A percentile compares a stretch with the other conserved stretches of the same genome.
phyloP scores from a whole-genome alignment of 2,888 invertebrate species.

The Slavum lentiscoides region DNA sequence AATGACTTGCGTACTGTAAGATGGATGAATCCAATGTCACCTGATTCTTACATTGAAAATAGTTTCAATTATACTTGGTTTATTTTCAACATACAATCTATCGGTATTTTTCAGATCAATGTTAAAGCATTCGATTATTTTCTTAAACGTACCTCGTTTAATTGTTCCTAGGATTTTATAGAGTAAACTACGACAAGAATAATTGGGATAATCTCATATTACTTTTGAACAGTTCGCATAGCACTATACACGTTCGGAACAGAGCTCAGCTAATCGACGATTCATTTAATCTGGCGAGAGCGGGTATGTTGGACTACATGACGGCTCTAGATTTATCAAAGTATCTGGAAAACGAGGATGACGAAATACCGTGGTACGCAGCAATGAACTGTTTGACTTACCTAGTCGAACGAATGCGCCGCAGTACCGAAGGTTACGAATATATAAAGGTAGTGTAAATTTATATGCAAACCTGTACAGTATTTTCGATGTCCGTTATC shows the following conservation, averaged over 20 bases:
- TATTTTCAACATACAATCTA: slow-evolving; percentile 67
- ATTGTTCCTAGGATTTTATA: slow-evolving; percentile 63
- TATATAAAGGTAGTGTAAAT: slow-evolving; percentile 18
- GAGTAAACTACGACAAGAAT: slow-evolving; percentile 72
- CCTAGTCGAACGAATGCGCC: slow-evolving; percentile 40
- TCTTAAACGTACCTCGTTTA: too few relatives aligned
- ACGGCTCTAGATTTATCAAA: slow-evolving; percentile 69
- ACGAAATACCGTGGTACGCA: slow-evolving; percentile 68
- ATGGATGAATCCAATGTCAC: slow-evolving; percentile 55
- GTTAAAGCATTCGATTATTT: too few relatives aligned
- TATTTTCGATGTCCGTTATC: too few relatives aligned
- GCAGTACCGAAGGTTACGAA: slow-evolving; percentile 29
- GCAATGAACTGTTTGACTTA: slow-evolving; percentile 42
- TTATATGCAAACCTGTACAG: too few relatives aligned
- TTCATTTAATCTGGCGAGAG: slow-evolving; percentile 72
- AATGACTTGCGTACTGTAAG: slow-evolving; percentile 51
- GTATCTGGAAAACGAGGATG: slow-evolving; percentile 71
- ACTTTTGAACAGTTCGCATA: slow-evolving; percentile 67
- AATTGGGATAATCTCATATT: slow-evolving; percentile 73
- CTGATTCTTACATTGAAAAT: slow-evolving; percentile 50
- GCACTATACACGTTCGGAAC: slow-evolving; percentile 63
- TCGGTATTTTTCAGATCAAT: slow-evolving; percentile 60
- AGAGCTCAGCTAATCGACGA: slow-evolving; percentile 83
- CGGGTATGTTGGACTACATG: slow-evolving; percentile 66
- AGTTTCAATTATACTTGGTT: slow-evolving; percentile 61